Evolutionary conservation across 2,113 vertebrate genomes (phyloP).

Genomic region (Ammodytes dubius): DNA sequence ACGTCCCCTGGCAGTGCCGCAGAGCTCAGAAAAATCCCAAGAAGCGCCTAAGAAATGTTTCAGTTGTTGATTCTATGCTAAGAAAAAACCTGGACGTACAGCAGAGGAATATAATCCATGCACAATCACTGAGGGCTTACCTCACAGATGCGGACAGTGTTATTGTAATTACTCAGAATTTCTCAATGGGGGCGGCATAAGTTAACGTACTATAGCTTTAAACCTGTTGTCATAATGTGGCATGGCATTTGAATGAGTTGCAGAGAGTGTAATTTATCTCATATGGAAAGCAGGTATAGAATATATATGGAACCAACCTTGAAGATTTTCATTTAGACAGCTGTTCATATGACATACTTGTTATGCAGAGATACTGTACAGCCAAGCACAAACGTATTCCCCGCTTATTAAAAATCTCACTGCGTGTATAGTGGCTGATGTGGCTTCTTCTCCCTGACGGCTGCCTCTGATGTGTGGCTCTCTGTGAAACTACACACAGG

Average conservation of each 20-base stretch:
- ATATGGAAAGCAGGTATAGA: slow-evolving; percentile 7
- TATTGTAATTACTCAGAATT: too few species aligned
- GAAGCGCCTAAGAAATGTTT: too few species aligned
- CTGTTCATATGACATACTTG: slow-evolving; percentile 21
- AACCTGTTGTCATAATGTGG: slow-evolving; percentile 4
- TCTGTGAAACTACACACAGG: slow-evolving; percentile 29
- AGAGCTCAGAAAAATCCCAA: too few species aligned
- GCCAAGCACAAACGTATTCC: slow-evolving; percentile 19
- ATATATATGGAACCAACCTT: slow-evolving; percentile 7
- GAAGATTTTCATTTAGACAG: slow-evolving; percentile 24
- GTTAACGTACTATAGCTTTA: not conserved
- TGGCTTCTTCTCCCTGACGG: slow-evolving; percentile 8
- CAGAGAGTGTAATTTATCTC: not conserved
- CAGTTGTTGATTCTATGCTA: too few species aligned
- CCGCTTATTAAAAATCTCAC: slow-evolving; percentile 32
- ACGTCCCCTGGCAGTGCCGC: too few species aligned
- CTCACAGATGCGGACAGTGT: too few species aligned
- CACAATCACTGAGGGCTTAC: too few species aligned
- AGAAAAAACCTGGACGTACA: too few species aligned
- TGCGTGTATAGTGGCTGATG: slow-evolving; percentile 8
- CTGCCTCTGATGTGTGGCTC: slow-evolving; percentile 40
- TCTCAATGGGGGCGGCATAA: too few species aligned
- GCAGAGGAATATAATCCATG: too few species aligned
- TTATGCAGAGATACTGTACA: slow-evolving; percentile 29
- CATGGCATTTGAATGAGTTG: slow-evolving; percentile 17